Evolutionary conservation across 2,113 vertebrate genomes (phyloP), one percentile per base, ranked within the genome.

Genomic region (Pimephales promelas): DNA sequence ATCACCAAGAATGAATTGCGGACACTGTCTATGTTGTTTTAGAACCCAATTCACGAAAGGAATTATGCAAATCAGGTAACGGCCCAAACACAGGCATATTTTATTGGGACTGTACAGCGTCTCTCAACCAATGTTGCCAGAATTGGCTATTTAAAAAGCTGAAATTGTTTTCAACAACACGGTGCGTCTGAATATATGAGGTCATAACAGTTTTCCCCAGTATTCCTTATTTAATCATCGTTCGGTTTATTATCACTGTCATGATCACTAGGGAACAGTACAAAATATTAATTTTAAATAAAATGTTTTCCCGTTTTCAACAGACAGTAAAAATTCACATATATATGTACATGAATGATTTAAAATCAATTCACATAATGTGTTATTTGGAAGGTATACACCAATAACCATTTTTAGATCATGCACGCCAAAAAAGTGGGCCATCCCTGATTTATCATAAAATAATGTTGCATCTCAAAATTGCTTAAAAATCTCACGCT

Each of bases 41-140:
- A 74, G 24, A 74, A 49, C 26, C 13, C 43, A 74, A 74, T 74
- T 74, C 71, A 31, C 24, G 52, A 24, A 71, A 71, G n/a, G 5
- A 45, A 74, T 52, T 52, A 49, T 74, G 45, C 72, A 74, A 74
- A 74, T 74, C 18, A 52, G 26, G 72, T 52, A 31, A 74, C 13
- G 0, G 14, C 71, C 45, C 70, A 28, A 28, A 49, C 13, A 49
- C 45, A 10, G 26, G 14, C 45, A 74, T 74, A 28, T 74, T 49
- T 52, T 74, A 26, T 11, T 18, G 45, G 24, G 45, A 20, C 43
- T 47, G 26, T 20, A 10, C 68, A 71, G 22, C 36, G 22, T 71
- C 68, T 45, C 68, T 71, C 68, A 11, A 71, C 10, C 36, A 36
- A 40, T 70, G 66, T 71, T 40, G 68, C 5, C 40, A 45, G 68